Percentiles rank a stretch among this genome's conserved stretches.
These are phyloP conservation scores for Pyralis farinalis DNA, from an alignment of 2,888 invertebrate genomes.

Conservation along the genomic window DNA sequence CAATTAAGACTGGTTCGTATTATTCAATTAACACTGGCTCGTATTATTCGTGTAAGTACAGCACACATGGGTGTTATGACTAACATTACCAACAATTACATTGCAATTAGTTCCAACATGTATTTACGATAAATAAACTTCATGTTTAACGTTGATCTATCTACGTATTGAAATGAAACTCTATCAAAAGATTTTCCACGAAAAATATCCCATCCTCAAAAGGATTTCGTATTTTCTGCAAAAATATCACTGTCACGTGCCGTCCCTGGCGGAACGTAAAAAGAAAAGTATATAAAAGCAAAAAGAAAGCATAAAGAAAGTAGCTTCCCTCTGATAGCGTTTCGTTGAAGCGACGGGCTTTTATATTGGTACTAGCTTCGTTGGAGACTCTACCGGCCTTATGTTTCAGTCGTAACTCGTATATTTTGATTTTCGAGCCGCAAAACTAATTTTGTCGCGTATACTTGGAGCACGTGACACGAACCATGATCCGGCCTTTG, in stretches of 20 bases:
- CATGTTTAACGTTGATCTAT: too few species aligned
- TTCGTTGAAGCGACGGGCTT: constrained; percentile 47
- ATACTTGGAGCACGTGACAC: constrained; percentile 53
- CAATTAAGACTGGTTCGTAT: too few species aligned
- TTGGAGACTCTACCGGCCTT: neutral
- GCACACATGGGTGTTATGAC: too few species aligned
- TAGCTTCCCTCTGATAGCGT: constrained; percentile 58
- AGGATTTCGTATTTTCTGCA: constrained; percentile 23
- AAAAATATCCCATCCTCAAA: constrained; percentile 17
- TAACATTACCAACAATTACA: too few species aligned
- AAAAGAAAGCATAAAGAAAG: constrained; percentile 65
- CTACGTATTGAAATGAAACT: neutral
- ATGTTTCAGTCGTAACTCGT: neutral
- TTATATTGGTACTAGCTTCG: constrained; percentile 39
- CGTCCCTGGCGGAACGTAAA: constrained; percentile 56
- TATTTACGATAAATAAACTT: too few species aligned
- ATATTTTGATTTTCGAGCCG: neutral
- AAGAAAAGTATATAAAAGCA: constrained; percentile 55
- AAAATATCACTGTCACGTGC: constrained; percentile 45
- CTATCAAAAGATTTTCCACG: neutral
- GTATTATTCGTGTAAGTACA: too few species aligned
- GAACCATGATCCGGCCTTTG: constrained; percentile 47
- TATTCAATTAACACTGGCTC: too few species aligned
- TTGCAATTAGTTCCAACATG: too few species aligned
- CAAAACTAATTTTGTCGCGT: constrained; percentile 8